Evolutionary conservation across 2,888 invertebrate species (phyloP), one percentile per base, ranked within the genome.

Genomic region (Formica aserva): DNA sequence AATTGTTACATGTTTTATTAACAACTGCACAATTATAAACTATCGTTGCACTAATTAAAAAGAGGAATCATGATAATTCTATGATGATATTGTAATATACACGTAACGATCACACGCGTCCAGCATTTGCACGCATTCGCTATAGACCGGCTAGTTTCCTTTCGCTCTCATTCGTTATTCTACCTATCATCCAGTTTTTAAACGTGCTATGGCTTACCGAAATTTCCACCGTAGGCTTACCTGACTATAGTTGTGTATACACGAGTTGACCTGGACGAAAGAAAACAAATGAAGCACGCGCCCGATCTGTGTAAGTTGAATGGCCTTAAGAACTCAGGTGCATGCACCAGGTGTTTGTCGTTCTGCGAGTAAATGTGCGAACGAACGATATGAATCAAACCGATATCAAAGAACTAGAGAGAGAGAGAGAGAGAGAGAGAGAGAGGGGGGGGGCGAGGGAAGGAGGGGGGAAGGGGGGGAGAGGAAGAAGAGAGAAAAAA

Each of bases 1-100:
- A 63, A 63, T 9, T 35, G 9, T 29, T 6, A 38, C 3, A 41
- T n/a, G 6, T 48, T 52, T 48, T 69, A 93, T 93, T 94, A 94
- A 94, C 94, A 94, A 93, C 0, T 72, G 9, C 38, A 32, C 41
- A 26, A 22, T 55, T 35, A 22, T 5, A 11, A 69, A 60, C 13
- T 48, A 15, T 35, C 1, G 3, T 18, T 32, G 60, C 35, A 18
- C 3, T 18, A 67, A 4, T 45, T 60, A n/a, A 45, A 4, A 22
- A 78, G 18, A 11, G 15, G 3, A 69, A 18, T 26, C 1, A 6
- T 9, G 35, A 48, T 4, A 32, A 48, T 66, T 45, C 3, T 22
- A 22, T 69, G 9, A 38, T n/a, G 29, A 29, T 60, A 41, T 55
- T 9, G 22, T 18, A 22, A 13, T n/a, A 35, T 35, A 13, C 26